Base-by-base conservation (phyloP, 2,797 vertebrate genomes). In the Pyrrhura leucotis region DNA sequence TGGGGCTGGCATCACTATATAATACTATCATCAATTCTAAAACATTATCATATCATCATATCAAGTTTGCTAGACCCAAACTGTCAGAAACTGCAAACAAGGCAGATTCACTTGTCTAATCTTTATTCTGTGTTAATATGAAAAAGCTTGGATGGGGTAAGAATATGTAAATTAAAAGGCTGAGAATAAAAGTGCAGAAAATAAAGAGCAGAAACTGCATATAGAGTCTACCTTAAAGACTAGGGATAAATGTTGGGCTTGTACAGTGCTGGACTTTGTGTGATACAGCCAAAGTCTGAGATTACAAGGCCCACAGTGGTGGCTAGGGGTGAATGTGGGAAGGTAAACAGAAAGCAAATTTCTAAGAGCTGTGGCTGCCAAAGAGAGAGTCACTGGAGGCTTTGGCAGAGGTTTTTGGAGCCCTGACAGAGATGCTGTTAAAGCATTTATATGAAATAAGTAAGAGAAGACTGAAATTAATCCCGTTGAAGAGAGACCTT, bases 271-370 rank as follows among this genome's bases (percentile, higher is more conserved):
- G 62, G 58, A 31, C 56, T 94, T 72, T 53, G 67, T 85, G 58
- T 50, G 62, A 35, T 35, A n/a, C 6, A 74, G 1, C 5, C 40
- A 84, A 61, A 92, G 58, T 85, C 62, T 68, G 76, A 35, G 63
- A 72, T 47, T 22, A 31, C 1, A 12, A 77, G 28, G 62, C 33
- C 62, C 35, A 61, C 0, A 2, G 33, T 0, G 1, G 31, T 53
- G 35, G 35, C 35, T 72, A 67, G 23, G 37, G 9, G 11, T 45
- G 12, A 86, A 5, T 39, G 31, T 82, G 66, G 73, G 48, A 85
- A 97, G 66, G 61, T 94, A 97, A 95, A 91, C 47, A 91, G 47
- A 26, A 89, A 95, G 54, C 4, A 88, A 71, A 93, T 94, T 89
- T 82, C 87, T 82, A 69, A 94, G 53, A 90, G 40, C 56, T 93